Evolutionary conservation across 2,797 vertebrate species (phyloP), one percentile per base, ranked within the genome.

Genomic region (Rousettus madagascariensis): DNA sequence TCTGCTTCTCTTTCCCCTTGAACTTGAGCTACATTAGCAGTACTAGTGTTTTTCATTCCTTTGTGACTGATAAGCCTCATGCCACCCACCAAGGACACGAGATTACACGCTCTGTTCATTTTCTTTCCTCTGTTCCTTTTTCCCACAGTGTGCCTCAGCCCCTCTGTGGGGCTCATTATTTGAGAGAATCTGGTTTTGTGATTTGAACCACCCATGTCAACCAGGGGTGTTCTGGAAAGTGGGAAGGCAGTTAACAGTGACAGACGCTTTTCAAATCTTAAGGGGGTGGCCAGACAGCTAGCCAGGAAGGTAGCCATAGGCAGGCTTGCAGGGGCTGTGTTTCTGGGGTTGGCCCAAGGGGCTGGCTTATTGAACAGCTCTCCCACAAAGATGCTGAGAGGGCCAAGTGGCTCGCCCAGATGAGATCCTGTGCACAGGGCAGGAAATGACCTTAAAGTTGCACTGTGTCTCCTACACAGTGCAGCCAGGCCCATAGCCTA

Each of bases 41-140:
- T 26, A 41, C 93, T 80, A 57, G 93, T 33, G 33, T 93, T 96
- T 96, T 89, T 86, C 72, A 3, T 57, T 90, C 55, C 33, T 95
- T 86, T 82, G 66, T 69, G 24, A 41, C 77, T 33, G 80, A 72
- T 94, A 57, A 88, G 13, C 57, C 38, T 6, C 2, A 0, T 38
- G 63, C 91, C 59, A 65, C 89, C 86, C 41, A 75, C 85, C 1
- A 5, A 19, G 83, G 43, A 33, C 2, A 6, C 2, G 3, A 61
- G 65, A 4, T 53, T 4, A 6, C 7, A 5, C 19, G 22, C n/a
- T 53, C 22, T 33, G 26, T 55, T 20, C 20, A 5, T 55, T 63
- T 13, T 5, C 13, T 69, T 68, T 69, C 13, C 13, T 57, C 83
- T 61, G 33, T 4, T 46, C 15, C 57, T 38, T 15, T 55, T 75